Evolutionary conservation across 1,140 invertebrate species (phyloP).

Genomic region (Acromyrmex charruanus): DNA sequence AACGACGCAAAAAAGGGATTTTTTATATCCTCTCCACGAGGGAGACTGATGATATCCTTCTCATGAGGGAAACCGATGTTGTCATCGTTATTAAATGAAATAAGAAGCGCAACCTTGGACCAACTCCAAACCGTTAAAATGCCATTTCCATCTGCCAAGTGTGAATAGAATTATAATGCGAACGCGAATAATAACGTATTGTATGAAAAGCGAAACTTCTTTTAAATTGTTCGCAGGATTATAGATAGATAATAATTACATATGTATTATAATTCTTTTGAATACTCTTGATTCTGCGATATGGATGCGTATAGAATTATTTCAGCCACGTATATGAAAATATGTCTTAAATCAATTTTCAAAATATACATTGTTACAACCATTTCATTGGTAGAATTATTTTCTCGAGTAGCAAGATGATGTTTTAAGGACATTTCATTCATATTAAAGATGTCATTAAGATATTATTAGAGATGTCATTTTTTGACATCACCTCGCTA

Average conservation of each 20-base stretch:
- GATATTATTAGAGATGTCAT: too few relatives aligned
- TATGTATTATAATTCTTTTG: conserved; percentile 56
- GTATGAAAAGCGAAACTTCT: conserved; percentile 24
- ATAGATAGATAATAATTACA: conserved; percentile 29
- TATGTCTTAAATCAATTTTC: conserved; percentile 40
- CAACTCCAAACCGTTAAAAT: conserved; percentile 69
- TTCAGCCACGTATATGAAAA: conserved; percentile 19
- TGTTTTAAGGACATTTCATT: too few relatives aligned
- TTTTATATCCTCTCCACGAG: conserved; percentile 26
- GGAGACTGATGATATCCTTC: not conserved
- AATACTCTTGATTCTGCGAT: conserved; percentile 43
- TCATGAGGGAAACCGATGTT: conserved; percentile 2
- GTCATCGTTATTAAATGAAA: conserved; percentile 62
- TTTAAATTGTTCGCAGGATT: conserved; percentile 18
- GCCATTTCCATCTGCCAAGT: conserved; percentile 62
- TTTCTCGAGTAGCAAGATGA: not conserved
- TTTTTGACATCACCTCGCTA: too few relatives aligned
- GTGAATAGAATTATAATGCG: conserved; percentile 64
- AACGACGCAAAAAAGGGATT: not conserved
- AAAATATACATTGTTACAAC: conserved; percentile 47
- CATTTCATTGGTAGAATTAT: not conserved
- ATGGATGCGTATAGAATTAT: conserved; percentile 1
- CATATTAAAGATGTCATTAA: too few relatives aligned
- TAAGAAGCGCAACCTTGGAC: conserved; percentile 68
- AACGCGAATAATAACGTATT: conserved; percentile 50